Percentiles rank a stretch among this genome's conserved stretches.
Evolutionary conservation across 2,888 invertebrate genomes (phyloP).

Genomic region (Pandemis cinnamomeana): DNA sequence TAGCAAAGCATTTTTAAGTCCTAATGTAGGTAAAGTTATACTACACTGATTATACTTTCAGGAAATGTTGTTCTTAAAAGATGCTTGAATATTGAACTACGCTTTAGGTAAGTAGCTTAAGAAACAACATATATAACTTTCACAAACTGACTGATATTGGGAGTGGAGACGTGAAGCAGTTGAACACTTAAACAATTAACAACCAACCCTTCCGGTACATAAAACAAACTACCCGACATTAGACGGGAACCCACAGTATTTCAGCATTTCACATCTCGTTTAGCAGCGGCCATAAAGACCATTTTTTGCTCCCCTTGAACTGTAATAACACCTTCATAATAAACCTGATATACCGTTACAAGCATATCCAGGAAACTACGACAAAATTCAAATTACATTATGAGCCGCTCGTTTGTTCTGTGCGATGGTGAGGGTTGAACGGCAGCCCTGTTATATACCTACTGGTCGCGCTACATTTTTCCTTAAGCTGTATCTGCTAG

Average conservation of each 20-base stretch:
- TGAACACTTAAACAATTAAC: conserved; percentile 23
- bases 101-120: not conserved
- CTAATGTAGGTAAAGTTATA: too few relatives aligned
- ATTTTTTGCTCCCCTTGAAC: conserved; percentile 4
- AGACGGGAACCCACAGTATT: conserved; percentile 33
- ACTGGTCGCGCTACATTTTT: not conserved
- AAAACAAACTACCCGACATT: conserved; percentile 31
- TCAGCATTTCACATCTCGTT: conserved; percentile 37
- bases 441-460: not conserved
- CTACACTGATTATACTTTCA: too few relatives aligned
- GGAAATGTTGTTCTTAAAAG: too few relatives aligned
- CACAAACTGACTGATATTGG: not conserved
- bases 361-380: conserved; percentile 8
- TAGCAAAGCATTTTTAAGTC: too few relatives aligned
- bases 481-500: conserved; percentile 1
- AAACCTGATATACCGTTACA: conserved; percentile 11
- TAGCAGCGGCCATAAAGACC: conserved; percentile 25
- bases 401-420: conserved; percentile 14
- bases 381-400: conserved; percentile 16
- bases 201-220: conserved; percentile 31
- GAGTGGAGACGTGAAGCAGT: not conserved
- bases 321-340: conserved; percentile 21
- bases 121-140: not conserved
- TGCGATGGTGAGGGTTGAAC: not conserved
- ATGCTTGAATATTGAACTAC: too few relatives aligned